Base-by-base conservation (phyloP, 2,797 vertebrate species). In the Gallirallus australis region DNA sequence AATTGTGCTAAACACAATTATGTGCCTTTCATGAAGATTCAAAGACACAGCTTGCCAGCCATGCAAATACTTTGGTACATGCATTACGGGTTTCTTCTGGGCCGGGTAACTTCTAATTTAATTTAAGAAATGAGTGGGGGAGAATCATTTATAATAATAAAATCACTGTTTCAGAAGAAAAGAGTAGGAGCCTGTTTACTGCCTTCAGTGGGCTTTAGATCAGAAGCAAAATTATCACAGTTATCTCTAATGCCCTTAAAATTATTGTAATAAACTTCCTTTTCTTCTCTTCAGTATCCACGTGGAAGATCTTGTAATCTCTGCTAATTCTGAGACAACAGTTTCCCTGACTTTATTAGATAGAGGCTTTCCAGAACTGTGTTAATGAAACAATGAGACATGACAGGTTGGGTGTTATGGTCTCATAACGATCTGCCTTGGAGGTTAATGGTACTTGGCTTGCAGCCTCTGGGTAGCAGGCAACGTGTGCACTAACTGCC, bases 1-100 rank as follows among this genome's bases (percentile, higher is more conserved):
- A 97, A 98, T 97, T 96, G 88, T 77, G 92, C 97, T 97, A 97
- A 96, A 81, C 52, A 52, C 93, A 97, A 97, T 98, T 98, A 98
- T 89, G 91, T 86, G 78, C 92, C 96, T 97, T 96, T 98, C 95
- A 97, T 95, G 89, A 94, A 90, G 96, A 97, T 97, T 97, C 97
- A 97, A 95, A 96, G 96, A 93, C 95, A 79, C 57, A 93, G 75
- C 92, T 95, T 92, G 90, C 93, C 86, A 96, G 95, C 92, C 92
- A 96, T 97, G 94, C 89, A 96, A 95, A 96, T 97, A 95, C 88
- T 93, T 95, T 96, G 95, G 90, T 87, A 93, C 50, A 89, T 39
- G 86, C 86, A 85, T 92, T 96, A 96, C 92, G 87, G 92, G 69
- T 93, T 72, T 86, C 81, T 95, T 94, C 75, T 93, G 89, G 95